Percentiles rank a stretch among this genome's conserved stretches.
Evolutionary conservation across 2,113 vertebrate species (phyloP).

Genomic region (Podocnemis expansa): DNA sequence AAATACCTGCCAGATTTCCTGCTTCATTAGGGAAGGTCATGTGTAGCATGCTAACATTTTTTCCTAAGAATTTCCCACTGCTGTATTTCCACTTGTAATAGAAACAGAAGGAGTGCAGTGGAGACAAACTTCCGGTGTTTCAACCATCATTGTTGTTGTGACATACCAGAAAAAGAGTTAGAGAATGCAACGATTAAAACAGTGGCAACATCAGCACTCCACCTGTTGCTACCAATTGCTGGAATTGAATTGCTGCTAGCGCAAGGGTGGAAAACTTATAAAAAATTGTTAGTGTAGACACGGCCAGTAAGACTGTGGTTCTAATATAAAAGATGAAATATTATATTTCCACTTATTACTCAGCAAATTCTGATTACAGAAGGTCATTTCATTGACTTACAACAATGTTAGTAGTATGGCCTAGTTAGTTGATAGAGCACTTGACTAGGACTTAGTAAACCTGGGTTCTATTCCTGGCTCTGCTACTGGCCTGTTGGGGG

Average conservation of each 20-base stretch:
- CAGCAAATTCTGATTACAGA: background rate
- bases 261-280: background rate
- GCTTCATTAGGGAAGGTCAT: background rate
- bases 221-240: background rate
- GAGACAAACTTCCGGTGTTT: background rate
- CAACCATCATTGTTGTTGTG: slow-evolving; percentile 10
- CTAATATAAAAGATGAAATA: background rate
- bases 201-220: background rate
- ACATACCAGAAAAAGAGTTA: slow-evolving; percentile 1
- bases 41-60: background rate
- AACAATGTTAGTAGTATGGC: background rate
- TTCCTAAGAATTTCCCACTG: background rate
- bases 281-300: background rate
- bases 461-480: background rate
- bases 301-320: background rate
- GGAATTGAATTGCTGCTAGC: background rate
- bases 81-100: background rate
- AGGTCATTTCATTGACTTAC: background rate
- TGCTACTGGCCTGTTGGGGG: background rate
- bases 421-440: background rate
- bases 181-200: background rate
- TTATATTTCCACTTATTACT: background rate
- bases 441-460: background rate
- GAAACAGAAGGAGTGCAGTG: slow-evolving; percentile 16
- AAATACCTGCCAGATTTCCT: background rate